phyloP scores from a whole-genome alignment of 2,888 invertebrate species.

The Clivina fossor region DNA sequence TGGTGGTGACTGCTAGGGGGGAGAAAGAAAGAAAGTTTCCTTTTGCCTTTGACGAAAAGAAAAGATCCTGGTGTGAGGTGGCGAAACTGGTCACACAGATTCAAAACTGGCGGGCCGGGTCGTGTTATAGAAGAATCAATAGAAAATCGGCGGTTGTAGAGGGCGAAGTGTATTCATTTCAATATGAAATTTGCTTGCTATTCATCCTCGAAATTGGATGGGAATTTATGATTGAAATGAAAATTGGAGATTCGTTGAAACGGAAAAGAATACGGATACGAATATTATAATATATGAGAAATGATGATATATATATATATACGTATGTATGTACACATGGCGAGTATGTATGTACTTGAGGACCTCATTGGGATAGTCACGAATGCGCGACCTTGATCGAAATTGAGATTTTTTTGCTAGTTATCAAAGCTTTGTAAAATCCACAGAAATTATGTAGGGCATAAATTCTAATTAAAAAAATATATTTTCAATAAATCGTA shows the following conservation, averaged over 20 bases:
- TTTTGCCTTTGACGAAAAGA: slow-evolving; percentile 17
- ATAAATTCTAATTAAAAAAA: neutral
- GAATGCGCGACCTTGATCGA: neutral
- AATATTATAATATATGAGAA: slow-evolving; percentile 49
- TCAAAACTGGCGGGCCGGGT: too few relatives aligned
- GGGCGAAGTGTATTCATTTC: slow-evolving; percentile 49
- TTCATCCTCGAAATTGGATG: slow-evolving; percentile 55
- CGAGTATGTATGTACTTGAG: neutral
- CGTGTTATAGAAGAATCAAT: slow-evolving; percentile 49
- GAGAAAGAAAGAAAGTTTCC: neutral
- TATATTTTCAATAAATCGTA: too few relatives aligned
- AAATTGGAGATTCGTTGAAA: slow-evolving; percentile 49
- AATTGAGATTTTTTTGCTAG: neutral
- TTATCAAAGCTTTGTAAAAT: neutral
- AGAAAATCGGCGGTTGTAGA: slow-evolving; percentile 47
- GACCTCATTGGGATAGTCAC: neutral
- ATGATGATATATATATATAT: slow-evolving; percentile 34
- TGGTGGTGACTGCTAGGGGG: neutral
- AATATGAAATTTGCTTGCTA: slow-evolving; percentile 54
- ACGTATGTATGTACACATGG: slow-evolving; percentile 2
- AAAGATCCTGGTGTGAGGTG: slow-evolving; percentile 42
- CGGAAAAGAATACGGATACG: slow-evolving; percentile 51
- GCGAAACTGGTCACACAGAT: slow-evolving; percentile 46
- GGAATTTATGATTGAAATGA: slow-evolving; percentile 56
- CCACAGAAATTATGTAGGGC: neutral